Percentiles rank a stretch among this genome's conserved stretches.
Evolutionary conservation across 2,113 vertebrate species (phyloP).

Genomic region (Calidris pygmaea): DNA sequence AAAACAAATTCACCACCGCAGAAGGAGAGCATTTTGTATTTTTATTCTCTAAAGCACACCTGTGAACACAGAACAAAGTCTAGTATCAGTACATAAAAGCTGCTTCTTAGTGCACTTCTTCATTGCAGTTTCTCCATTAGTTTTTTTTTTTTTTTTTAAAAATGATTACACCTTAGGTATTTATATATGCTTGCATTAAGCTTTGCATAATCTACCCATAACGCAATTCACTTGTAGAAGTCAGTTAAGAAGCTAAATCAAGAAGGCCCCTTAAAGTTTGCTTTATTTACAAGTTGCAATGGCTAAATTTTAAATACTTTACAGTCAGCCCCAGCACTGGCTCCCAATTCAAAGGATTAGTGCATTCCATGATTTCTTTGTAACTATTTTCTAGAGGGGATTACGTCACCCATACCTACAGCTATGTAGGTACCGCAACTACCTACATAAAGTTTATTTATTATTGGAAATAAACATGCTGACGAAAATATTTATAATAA

Average conservation of each 20-base stretch:
- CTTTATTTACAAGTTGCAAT: conserved; percentile 64
- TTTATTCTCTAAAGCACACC: conserved; percentile 55
- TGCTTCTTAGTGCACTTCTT: conserved; percentile 39
- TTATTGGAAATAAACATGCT: not conserved
- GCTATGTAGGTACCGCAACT: not conserved
- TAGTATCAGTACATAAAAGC: conserved; percentile 53
- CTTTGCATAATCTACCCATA: conserved; percentile 55
- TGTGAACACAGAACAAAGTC: conserved; percentile 45
- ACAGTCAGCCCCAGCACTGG: conserved; percentile 55
- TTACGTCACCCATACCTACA: not conserved
- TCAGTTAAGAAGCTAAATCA: conserved; percentile 57
- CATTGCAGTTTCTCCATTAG: conserved; percentile 38
- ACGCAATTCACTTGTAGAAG: conserved; percentile 52
- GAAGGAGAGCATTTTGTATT: conserved; percentile 33
- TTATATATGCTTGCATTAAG: conserved; percentile 37
- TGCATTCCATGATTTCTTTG: conserved; percentile 55
- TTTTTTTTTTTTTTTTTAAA: not conserved
- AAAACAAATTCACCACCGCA: conserved; percentile 58
- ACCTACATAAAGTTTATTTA: not conserved
- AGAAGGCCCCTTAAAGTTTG: conserved; percentile 47
- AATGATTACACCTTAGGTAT: conserved; percentile 60
- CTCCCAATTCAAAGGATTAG: conserved; percentile 59
- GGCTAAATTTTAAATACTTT: conserved; percentile 65
- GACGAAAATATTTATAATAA: not conserved
- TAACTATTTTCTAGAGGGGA: conserved; percentile 16